These are phyloP conservation scores for Eupleurogrammus muticus DNA, from an alignment of 2,797 vertebrate genomes.

Conservation along the genomic window DNA sequence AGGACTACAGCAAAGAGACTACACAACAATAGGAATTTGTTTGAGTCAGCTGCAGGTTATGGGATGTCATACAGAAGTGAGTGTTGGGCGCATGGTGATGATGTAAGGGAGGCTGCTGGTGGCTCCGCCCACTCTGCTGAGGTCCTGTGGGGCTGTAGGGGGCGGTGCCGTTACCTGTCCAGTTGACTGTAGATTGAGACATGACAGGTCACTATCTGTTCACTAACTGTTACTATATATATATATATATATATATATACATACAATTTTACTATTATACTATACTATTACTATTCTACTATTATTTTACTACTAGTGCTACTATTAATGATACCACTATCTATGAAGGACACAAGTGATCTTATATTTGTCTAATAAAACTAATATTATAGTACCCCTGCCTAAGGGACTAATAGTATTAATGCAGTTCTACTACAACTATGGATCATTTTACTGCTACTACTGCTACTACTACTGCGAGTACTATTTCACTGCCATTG, in stretches of 20 bases:
- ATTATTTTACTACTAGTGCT: too few species aligned
- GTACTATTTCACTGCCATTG: too few species aligned
- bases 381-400: too few species aligned
- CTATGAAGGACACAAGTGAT: too few species aligned
- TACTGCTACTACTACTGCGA: background rate
- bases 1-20: background rate
- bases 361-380: too few species aligned
- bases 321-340: background rate
- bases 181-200: conserved; percentile 62
- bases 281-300: too few species aligned
- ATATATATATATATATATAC: too few species aligned
- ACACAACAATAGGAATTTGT: background rate
- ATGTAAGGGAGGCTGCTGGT: conserved; percentile 70
- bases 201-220: background rate
- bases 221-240: background rate
- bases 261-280: too few species aligned
- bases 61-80: conserved; percentile 74
- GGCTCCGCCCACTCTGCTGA: conserved; percentile 69
- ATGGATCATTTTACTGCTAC: too few species aligned
- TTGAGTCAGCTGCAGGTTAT: background rate
- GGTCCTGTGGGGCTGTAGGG: conserved; percentile 64
- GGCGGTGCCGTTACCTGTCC: conserved; percentile 58
- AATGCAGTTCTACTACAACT: too few species aligned
- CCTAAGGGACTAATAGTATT: too few species aligned
- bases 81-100: conserved; percentile 67